Base-by-base conservation (phyloP, 2,797 vertebrate genomes). In the Danio jaintianensis region DNA sequence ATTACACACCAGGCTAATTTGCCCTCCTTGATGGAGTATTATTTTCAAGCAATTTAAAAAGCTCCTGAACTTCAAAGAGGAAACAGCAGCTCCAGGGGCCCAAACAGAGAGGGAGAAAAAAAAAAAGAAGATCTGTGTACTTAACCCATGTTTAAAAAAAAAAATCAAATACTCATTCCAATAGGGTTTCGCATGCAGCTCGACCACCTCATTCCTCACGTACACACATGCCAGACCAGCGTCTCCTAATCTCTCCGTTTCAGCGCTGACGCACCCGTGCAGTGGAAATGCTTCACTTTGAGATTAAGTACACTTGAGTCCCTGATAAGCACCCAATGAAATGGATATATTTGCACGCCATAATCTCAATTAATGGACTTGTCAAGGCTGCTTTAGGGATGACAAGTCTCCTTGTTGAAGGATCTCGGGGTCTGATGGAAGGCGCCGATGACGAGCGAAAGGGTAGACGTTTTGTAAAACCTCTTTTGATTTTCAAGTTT, bases 1-100 rank as follows among this genome's bases (percentile, higher is more conserved):
- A 94, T 93, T 89, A 86, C 94, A 92, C 89, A 79, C 84, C 87
- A 69, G 89, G 88, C 90, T 92, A 91, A 93, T 94, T 93, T 91
- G 88, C 90, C 89, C 89, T 91, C 87, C 87, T 91, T 93, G 92
- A 92, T 94, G 88, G 89, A 91, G 89, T 90, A 90, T 93, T 92
- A 93, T 93, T 93, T 93, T 91, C 81, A 84, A 90, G 88, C 89
- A 88, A 89, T 92, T 93, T 91, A 88, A 91, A 90, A 90, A 89
- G 89, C 88, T 82, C 48, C 83, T 89, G 88, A 89, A 92, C 89
- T 92, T 93, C 92, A 94, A 91, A 93, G 91, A 89, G 87, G 76
- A 87, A 82, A 83, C 78, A 76, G 81, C 82, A 84, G 87, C 89
- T 85, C 88, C 88, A 84, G 63, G 87, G 87, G 85, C 82, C 84